Conservation (phyloP, 1,140 invertebrate genomes). For the Pogonomyrmex barbatus region DNA sequence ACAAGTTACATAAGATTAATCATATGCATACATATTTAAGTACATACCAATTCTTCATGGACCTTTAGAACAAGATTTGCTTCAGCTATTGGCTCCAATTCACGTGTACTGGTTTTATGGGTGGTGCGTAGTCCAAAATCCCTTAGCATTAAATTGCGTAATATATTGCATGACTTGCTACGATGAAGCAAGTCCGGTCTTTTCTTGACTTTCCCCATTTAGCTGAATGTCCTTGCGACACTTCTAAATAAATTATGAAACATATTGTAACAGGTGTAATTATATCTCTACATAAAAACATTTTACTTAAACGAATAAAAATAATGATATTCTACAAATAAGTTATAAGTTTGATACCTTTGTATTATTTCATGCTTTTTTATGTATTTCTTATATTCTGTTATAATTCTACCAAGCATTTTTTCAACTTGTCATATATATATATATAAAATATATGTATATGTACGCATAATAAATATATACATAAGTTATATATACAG, state of each 20-base stretch:
- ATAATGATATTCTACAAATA: background rate
- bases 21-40: background rate
- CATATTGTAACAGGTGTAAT: background rate
- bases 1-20: slow-evolving; percentile 9
- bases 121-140: slow-evolving; percentile 79
- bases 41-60: slow-evolving; percentile 86
- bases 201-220: slow-evolving; percentile 81
- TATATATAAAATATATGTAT: background rate
- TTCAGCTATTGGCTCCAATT: slow-evolving; percentile 86
- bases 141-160: slow-evolving; percentile 81
- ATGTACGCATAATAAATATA: background rate
- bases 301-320: background rate
- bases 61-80: slow-evolving; percentile 86
- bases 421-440: background rate
- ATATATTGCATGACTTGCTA: slow-evolving; percentile 78
- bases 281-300: background rate
- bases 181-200: slow-evolving; percentile 72
- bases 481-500: background rate
- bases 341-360: background rate
- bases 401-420: slow-evolving; percentile 7
- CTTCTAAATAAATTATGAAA: slow-evolving; percentile 7
- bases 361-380: background rate
- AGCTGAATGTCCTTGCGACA: slow-evolving; percentile 29
- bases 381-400: background rate
- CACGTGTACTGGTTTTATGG: slow-evolving; percentile 78